Evolutionary conservation across 2,888 invertebrate species (phyloP).

Genomic region (Chymomyza amoena): DNA sequence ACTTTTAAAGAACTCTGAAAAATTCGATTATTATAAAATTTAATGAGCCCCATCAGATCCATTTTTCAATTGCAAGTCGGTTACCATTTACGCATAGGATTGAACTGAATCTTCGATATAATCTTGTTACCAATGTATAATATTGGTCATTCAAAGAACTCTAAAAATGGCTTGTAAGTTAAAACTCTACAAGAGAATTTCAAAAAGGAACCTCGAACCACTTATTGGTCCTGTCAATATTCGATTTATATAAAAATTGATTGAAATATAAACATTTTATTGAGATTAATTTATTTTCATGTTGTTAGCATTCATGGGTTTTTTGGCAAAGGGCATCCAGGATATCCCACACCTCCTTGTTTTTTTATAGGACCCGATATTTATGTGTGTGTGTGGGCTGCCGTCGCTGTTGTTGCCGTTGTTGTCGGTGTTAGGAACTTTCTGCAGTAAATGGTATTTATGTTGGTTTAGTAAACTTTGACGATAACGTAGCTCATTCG

Average conservation of each 20-base stretch:
- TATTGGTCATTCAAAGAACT: no score
- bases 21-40: no score
- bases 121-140: background rate
- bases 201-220: background rate
- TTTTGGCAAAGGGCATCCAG: background rate
- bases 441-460: constrained; percentile 72
- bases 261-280: background rate
- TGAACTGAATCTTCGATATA: no score
- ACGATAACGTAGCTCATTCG: constrained; percentile 41
- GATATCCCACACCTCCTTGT: constrained; percentile 46
- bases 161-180: background rate
- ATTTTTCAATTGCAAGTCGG: no score
- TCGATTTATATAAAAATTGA: background rate
- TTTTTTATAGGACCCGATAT: constrained; percentile 41
- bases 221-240: background rate
- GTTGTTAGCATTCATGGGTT: background rate
- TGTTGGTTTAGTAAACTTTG: constrained; percentile 72
- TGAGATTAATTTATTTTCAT: background rate
- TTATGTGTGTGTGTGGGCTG: constrained; percentile 17
- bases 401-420: constrained; percentile 14
- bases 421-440: constrained; percentile 56
- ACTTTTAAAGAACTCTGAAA: no score
- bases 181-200: background rate
- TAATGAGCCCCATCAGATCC: no score
- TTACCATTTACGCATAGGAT: no score